phyloP scores from a whole-genome alignment of 2,888 invertebrate species.

The Drosophila siamana region DNA sequence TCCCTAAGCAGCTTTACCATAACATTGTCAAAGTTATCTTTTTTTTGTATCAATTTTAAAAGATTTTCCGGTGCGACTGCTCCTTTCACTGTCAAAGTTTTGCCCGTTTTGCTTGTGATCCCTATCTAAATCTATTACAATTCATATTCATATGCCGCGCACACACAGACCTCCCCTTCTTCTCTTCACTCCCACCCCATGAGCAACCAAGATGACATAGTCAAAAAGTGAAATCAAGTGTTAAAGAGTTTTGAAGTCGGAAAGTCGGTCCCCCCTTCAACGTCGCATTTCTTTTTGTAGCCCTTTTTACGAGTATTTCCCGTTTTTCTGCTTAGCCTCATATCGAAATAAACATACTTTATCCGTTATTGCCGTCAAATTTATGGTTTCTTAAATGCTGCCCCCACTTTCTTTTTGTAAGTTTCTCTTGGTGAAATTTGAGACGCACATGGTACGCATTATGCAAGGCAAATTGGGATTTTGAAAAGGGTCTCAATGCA shows the following conservation, averaged over 20 bases:
- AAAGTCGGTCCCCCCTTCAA: slow-evolving; percentile 15
- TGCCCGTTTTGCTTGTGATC: slow-evolving; percentile 54
- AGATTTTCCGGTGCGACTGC: slow-evolving; percentile 66
- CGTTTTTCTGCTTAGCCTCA: slow-evolving; percentile 72
- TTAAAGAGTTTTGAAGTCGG: slow-evolving; percentile 71
- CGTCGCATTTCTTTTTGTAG: slow-evolving; percentile 36
- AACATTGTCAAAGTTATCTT: slow-evolving; percentile 42
- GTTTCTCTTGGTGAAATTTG: slow-evolving; percentile 52
- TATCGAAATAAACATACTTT: slow-evolving; percentile 81
- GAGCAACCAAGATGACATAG: slow-evolving; percentile 30
- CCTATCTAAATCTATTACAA: slow-evolving; percentile 76
- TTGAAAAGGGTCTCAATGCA: slow-evolving; percentile 63
- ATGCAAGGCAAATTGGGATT: slow-evolving; percentile 59
- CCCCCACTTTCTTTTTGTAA: slow-evolving; percentile 1
- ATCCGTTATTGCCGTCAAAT: slow-evolving; percentile 77
- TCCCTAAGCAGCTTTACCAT: slow-evolving; percentile 40
- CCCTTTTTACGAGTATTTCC: slow-evolving; percentile 65
- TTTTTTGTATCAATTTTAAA: slow-evolving; percentile 53
- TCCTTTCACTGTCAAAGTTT: slow-evolving; percentile 53
- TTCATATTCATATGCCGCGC: slow-evolving; percentile 73
- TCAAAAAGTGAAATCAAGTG: slow-evolving; percentile 76
- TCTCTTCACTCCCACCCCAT: not conserved
- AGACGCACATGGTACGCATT: slow-evolving; percentile 58
- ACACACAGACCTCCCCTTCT: slow-evolving; percentile 11
- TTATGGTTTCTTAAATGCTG: slow-evolving; percentile 79